Percentiles rank a stretch among this genome's conserved stretches.
Conservation (phyloP, 2,113 vertebrate genomes). For the Polyodon spathula region DNA sequence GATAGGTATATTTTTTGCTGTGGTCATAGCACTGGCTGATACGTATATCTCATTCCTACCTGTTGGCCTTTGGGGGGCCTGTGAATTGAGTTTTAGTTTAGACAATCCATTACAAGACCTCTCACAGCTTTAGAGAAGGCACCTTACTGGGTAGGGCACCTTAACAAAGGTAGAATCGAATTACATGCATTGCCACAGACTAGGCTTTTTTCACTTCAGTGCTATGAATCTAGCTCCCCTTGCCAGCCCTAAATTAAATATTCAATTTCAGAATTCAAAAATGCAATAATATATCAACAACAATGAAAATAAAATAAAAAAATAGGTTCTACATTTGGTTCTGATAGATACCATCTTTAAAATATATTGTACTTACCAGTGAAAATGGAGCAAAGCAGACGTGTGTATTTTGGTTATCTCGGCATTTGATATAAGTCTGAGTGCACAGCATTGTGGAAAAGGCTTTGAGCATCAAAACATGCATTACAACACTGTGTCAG, state of each 20-base stretch:
- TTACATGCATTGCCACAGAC: too few species aligned
- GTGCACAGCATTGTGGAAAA: constrained; percentile 48
- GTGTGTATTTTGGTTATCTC: constrained; percentile 40
- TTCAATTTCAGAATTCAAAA: too few species aligned
- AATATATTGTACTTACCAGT: constrained; percentile 39
- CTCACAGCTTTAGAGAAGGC: too few species aligned
- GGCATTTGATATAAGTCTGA: constrained; percentile 45
- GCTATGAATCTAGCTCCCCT: too few species aligned
- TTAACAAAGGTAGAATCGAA: too few species aligned
- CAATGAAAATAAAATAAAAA: neutral
- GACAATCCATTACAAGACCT: neutral
- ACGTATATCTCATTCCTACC: neutral
- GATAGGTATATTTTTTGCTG: too few species aligned
- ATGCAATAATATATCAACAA: neutral
- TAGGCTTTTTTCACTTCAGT: too few species aligned
- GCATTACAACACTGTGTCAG: constrained; percentile 26
- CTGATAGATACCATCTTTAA: neutral
- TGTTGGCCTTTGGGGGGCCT: neutral
- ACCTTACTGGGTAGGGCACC: too few species aligned
- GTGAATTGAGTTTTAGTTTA: neutral
- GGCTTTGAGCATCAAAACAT: constrained; percentile 34
- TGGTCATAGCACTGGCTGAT: too few species aligned
- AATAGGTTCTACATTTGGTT: neutral
- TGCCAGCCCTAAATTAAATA: too few species aligned
- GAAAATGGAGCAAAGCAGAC: constrained; percentile 32